phyloP scores from a whole-genome alignment of 2,888 invertebrate genomes.

The Coleophora deauratella region DNA sequence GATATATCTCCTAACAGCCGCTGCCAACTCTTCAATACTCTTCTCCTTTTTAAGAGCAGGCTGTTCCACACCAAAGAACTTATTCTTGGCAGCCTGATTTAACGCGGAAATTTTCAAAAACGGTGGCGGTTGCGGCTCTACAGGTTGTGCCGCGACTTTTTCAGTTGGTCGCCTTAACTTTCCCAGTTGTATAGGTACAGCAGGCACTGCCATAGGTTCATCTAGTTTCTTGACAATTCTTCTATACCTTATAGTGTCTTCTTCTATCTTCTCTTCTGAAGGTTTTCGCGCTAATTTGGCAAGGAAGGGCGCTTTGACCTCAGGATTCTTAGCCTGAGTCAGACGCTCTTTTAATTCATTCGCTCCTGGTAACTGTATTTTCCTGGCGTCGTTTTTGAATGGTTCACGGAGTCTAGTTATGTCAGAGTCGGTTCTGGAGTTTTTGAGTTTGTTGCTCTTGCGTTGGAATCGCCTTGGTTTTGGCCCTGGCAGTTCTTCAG shows the following conservation, averaged over 20 bases:
- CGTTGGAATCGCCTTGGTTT: slow-evolving; percentile 53
- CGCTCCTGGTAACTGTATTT: slow-evolving; percentile 40
- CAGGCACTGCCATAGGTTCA: slow-evolving; percentile 29
- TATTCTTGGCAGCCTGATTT: slow-evolving; percentile 59
- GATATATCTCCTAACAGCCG: slow-evolving; percentile 62
- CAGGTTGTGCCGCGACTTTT: slow-evolving; percentile 26
- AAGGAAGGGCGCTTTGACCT: slow-evolving; percentile 47
- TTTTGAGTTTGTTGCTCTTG: slow-evolving; percentile 58
- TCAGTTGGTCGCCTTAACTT: slow-evolving; percentile 51
- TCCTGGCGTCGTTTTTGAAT: slow-evolving; percentile 28
- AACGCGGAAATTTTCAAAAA: slow-evolving; percentile 51
- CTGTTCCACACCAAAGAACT: slow-evolving; percentile 56
- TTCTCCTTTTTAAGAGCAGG: slow-evolving; percentile 42
- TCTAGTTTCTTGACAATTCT: slow-evolving; percentile 48
- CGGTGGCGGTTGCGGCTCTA: slow-evolving; percentile 37
- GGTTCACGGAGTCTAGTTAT: slow-evolving; percentile 44
- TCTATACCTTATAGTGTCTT: slow-evolving; percentile 39
- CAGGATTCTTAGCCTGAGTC: slow-evolving; percentile 46
- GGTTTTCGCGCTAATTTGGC: slow-evolving; percentile 54
- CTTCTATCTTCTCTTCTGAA: slow-evolving; percentile 46
- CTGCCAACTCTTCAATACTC: slow-evolving; percentile 54
- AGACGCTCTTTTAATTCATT: slow-evolving; percentile 36
- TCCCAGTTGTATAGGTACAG: slow-evolving; percentile 38
- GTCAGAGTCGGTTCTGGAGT: slow-evolving; percentile 64
- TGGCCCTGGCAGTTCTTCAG: slow-evolving; percentile 47